Evolutionary conservation across 2,797 vertebrate genomes (phyloP).

Genomic region (Sebastes itinus): DNA sequence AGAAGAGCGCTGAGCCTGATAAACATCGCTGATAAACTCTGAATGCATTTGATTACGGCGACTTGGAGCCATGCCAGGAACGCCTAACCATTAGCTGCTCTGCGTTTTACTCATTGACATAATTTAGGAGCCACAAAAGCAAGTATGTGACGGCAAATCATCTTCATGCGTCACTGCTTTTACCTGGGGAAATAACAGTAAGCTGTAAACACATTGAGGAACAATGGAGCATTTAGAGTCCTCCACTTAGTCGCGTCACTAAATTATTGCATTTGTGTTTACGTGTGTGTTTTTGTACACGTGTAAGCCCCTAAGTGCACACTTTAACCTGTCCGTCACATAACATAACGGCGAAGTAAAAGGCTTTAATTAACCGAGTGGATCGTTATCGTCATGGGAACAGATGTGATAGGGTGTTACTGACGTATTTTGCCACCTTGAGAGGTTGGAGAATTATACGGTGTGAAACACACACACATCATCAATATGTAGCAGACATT

Average conservation of each 20-base stretch:
- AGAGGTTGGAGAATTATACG: constrained; percentile 40
- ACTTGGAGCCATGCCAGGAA: constrained; percentile 40
- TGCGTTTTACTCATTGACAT: constrained; percentile 33
- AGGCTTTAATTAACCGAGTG: constrained; percentile 58
- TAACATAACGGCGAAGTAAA: constrained; percentile 10
- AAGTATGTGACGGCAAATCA: not conserved
- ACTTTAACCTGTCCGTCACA: constrained; percentile 51
- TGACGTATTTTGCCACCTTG: constrained; percentile 54
- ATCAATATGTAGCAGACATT: constrained; percentile 40
- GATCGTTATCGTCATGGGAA: constrained; percentile 63
- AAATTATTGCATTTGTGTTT: constrained; percentile 21
- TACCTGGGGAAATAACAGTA: constrained; percentile 41
- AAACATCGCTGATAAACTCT: constrained; percentile 60
- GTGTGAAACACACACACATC: constrained; percentile 35
- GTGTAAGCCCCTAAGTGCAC: not conserved
- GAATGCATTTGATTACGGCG: constrained; percentile 52
- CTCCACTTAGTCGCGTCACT: constrained; percentile 9
- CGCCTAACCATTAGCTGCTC: constrained; percentile 27
- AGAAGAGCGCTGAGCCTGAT: constrained; percentile 50
- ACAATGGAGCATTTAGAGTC: constrained; percentile 22
- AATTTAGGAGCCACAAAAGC: constrained; percentile 21
- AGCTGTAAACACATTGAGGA: constrained; percentile 24
- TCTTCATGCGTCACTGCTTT: constrained; percentile 19
- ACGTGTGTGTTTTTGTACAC: not conserved
- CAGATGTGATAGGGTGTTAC: constrained; percentile 48